Evolutionary conservation across 2,797 vertebrate species (phyloP).

Genomic region (Eulemur albifrons): DNA sequence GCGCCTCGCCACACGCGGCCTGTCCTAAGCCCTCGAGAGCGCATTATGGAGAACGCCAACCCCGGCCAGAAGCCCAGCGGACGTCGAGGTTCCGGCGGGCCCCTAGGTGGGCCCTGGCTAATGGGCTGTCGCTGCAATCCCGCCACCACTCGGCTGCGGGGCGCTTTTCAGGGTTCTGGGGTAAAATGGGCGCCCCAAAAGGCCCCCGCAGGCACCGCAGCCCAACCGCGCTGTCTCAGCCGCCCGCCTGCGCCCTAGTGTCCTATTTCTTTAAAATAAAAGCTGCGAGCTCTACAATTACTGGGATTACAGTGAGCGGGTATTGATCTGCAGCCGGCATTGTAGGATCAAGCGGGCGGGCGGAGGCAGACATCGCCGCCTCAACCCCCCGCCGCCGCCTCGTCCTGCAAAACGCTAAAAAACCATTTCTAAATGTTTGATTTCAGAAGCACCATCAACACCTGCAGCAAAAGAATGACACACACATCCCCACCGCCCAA

Average conservation of each 20-base stretch:
- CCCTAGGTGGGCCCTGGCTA: not conserved
- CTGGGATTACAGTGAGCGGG: slow-evolving; percentile 86
- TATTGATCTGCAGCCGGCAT: slow-evolving; percentile 86
- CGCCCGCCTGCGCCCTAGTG: slow-evolving; percentile 33
- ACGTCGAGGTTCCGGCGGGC: not conserved
- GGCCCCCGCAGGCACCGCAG: not conserved
- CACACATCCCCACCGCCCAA: not conserved
- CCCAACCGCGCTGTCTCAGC: not conserved
- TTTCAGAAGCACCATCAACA: slow-evolving; percentile 82
- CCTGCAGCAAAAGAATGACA: slow-evolving; percentile 83
- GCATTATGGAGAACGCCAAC: not conserved
- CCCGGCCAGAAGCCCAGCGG: not conserved
- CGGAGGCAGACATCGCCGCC: slow-evolving; percentile 40
- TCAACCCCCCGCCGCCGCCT: slow-evolving; percentile 67
- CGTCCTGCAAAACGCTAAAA: slow-evolving; percentile 80
- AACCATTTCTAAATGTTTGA: slow-evolving; percentile 85
- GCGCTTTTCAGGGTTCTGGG: not conserved
- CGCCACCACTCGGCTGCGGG: not conserved
- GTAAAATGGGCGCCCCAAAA: not conserved
- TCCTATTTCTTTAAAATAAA: slow-evolving; percentile 86
- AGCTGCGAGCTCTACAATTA: slow-evolving; percentile 86
- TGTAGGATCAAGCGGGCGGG: slow-evolving; percentile 81
- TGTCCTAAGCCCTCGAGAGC: not conserved
- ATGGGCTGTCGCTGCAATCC: not conserved
- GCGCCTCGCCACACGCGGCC: not conserved